Base-by-base conservation (phyloP, 2,888 invertebrate genomes). In the Scaptomyza caliginosa region DNA sequence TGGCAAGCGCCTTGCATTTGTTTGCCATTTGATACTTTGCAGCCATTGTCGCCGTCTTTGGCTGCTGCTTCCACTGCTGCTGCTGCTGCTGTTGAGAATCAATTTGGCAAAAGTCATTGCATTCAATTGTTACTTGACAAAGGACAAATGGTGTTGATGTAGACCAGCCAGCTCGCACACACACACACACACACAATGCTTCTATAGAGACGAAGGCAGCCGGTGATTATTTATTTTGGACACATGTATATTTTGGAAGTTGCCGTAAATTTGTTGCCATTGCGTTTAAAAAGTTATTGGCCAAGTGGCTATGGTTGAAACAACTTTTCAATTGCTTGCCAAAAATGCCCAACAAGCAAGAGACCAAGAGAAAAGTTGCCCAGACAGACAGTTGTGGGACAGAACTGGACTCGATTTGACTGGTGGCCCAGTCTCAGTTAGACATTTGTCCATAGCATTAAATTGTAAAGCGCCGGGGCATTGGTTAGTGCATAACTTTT, bases 71-170 rank as follows among this genome's bases (percentile, higher is more conserved):
- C 21, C 46, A 51, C 30, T 66, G 67, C 71, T 52, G 13, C 56
- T 51, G 36, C 21, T 50, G 55, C 30, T 66, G 67, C 71, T 79
- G 79, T 79, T 74, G 67, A 77, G 77, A 81, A 86, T 81, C 81
- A 81, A 81, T 81, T 81, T 81, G 81, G 84, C 86, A 86, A 86
- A 81, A 81, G 87, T 81, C 81, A 81, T 86, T 84, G 81, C 86
- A 81, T 81, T 84, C 81, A 81, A 86, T 81, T 81, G 81, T 81
- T 77, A 86, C 62, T 82, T 86, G 85, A 82, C 84, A 82, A 86
- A 84, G 85, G 87, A 81, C 81, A 82, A 82, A 82, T 84, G 81
- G 81, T 86, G 87, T 86, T 86, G 86, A 81, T 86, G 72, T 68
- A 55, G 68, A 62, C 52, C 58, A 49, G 46, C 28, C 52, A 49